Percentiles rank a stretch among this genome's conserved stretches.
Conservation (phyloP, 2,888 invertebrate species). For the Idaea aversata region DNA sequence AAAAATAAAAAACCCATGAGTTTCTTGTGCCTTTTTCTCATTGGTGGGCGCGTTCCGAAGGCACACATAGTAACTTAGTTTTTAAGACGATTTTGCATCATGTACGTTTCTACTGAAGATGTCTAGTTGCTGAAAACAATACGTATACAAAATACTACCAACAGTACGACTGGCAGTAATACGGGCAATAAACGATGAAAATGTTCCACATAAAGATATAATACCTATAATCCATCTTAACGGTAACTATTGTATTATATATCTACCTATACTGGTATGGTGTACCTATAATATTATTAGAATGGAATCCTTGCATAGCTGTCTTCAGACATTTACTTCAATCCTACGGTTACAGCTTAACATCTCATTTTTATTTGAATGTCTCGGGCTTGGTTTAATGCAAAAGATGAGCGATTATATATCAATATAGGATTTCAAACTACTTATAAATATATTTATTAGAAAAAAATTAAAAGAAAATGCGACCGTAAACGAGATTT, state of each 20-base stretch:
- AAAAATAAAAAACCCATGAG: too few species aligned
- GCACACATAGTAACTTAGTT: too few species aligned
- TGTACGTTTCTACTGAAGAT: too few species aligned
- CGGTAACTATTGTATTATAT: neutral
- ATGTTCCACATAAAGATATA: neutral
- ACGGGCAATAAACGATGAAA: too few species aligned
- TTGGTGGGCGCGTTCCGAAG: too few species aligned
- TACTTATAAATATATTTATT: neutral
- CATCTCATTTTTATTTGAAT: conserved; percentile 64
- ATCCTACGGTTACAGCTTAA: conserved; percentile 56
- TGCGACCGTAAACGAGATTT: too few species aligned
- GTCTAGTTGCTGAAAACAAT: too few species aligned
- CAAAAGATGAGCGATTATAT: conserved; percentile 1
- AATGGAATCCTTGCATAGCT: neutral
- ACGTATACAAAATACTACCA: too few species aligned
- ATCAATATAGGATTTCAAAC: neutral
- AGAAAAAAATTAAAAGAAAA: too few species aligned
- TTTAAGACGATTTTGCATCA: too few species aligned
- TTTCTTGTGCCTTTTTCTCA: too few species aligned
- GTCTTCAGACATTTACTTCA: conserved; percentile 28
- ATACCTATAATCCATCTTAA: neutral
- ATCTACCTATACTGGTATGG: neutral
- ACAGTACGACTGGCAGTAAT: too few species aligned
- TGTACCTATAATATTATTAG: neutral
- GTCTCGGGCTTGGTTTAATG: conserved; percentile 8